Evolutionary conservation across 2,113 vertebrate species (phyloP), one percentile per base, ranked within the genome.

Genomic region (Lampris incognitus): DNA sequence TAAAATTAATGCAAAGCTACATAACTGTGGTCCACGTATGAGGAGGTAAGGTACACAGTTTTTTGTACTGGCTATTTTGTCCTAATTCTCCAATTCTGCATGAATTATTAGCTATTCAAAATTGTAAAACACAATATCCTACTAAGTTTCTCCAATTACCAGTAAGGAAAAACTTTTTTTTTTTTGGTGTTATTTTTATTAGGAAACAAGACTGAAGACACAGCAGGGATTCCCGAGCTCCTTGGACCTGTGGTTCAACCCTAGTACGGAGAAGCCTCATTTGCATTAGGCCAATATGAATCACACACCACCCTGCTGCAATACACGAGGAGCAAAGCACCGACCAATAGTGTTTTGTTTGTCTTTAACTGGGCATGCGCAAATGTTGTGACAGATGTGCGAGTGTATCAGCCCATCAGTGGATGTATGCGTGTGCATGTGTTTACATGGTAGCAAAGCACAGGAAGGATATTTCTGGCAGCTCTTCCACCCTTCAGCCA

Each of bases 241-340:
- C 24, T 24, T 24, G 24, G 24, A 24, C 24, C 24, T 24, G 24
- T 24, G 24, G 24, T 24, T 24, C 24, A 24, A 24, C 24, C 77
- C 46, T 39, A 73, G 69, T 77, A 50, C 13, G 52, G 76, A 70
- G 40, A 9, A 88, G 83, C 69, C 76, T 83, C 69, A 51, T 71
- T 88, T 80, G 85, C 88, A 86, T 87, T 89, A 80, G 58, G 76
- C 84, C 82, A 89, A 87, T 70, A 74, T 79, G 83, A 88, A 87
- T 74, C 74, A 72, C 84, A 85, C 85, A 72, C 56, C 73, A 64
- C 79, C 5, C 37, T 69, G 79, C 84, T 87, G 89, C 89, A 89
- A 85, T 77, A n/a, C 85, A 84, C 87, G 79, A 78, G 73, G 70
- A 72, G 74, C 84, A 80, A 72, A 68, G 80, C 60, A 62, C 56